Conservation (phyloP, 2,113 vertebrate species). For the Micronycteris hirsuta region DNA sequence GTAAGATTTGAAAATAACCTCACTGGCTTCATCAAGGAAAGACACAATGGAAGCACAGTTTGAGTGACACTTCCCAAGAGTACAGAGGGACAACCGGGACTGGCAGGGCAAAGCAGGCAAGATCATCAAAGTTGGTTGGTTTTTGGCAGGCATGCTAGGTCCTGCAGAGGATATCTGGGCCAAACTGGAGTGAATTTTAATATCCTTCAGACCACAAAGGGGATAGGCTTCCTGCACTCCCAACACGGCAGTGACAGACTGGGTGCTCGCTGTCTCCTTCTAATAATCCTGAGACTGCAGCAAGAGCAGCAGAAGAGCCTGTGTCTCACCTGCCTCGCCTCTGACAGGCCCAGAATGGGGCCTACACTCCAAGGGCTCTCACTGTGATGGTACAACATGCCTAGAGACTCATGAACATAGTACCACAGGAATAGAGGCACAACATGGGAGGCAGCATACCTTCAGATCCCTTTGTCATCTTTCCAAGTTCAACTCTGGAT, state of each 20-base stretch:
- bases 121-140: background rate
- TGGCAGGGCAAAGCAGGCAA: background rate
- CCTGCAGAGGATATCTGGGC: background rate
- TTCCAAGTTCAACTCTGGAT: background rate
- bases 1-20: background rate
- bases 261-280: too few species aligned
- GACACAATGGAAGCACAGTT: background rate
- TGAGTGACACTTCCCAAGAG: background rate
- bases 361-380: background rate
- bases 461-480: background rate
- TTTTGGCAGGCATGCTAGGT: background rate
- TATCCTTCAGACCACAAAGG: background rate
- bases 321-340: background rate
- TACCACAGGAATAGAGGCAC: background rate
- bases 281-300: background rate
- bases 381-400: background rate
- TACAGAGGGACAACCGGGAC: background rate
- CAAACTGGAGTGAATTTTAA: background rate
- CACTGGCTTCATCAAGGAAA: background rate
- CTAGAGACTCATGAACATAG: background rate
- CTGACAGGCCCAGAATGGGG: background rate
- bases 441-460: background rate
- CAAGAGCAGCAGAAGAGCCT: background rate
- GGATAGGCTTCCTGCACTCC: background rate
- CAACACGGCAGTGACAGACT: background rate